phyloP scores from a whole-genome alignment of 2,888 invertebrate genomes.

The Diplazon laetatorius region DNA sequence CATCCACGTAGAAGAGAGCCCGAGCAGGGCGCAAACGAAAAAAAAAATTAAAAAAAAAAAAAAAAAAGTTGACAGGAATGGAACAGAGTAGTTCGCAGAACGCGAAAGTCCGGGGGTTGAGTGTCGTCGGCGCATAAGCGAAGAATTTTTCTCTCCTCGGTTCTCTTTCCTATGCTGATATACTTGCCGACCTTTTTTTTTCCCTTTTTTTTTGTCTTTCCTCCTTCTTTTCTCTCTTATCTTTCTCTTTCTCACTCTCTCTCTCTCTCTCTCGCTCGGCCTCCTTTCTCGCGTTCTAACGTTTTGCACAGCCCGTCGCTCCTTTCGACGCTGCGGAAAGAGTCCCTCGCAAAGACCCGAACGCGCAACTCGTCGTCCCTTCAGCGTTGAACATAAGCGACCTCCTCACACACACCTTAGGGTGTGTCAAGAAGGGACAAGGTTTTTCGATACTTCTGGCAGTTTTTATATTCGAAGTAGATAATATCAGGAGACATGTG shows the following conservation, averaged over 20 bases:
- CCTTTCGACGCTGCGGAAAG: conserved; percentile 41
- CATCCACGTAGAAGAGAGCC: conserved; percentile 35
- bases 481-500: too few relatives aligned
- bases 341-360: conserved; percentile 25
- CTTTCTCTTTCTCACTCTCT: not conserved
- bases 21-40: conserved; percentile 43
- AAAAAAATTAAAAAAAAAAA: not conserved
- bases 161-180: conserved; percentile 58
- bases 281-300: conserved; percentile 18
- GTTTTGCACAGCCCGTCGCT: conserved; percentile 44
- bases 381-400: conserved; percentile 26
- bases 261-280: conserved; percentile 34
- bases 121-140: conserved; percentile 56
- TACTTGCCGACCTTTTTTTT: conserved; percentile 46
- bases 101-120: conserved; percentile 24
- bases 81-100: conserved; percentile 25
- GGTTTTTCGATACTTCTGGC: too few relatives aligned
- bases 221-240: not conserved
- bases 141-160: conserved; percentile 50
- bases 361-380: conserved; percentile 31
- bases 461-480: too few relatives aligned
- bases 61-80: conserved; percentile 26
- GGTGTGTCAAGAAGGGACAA: too few relatives aligned
- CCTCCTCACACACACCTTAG: not conserved
- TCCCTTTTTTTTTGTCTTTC: conserved; percentile 37